These are phyloP conservation scores for Lithosia quadra DNA, from an alignment of 2,888 invertebrate species.

Conservation along the genomic window DNA sequence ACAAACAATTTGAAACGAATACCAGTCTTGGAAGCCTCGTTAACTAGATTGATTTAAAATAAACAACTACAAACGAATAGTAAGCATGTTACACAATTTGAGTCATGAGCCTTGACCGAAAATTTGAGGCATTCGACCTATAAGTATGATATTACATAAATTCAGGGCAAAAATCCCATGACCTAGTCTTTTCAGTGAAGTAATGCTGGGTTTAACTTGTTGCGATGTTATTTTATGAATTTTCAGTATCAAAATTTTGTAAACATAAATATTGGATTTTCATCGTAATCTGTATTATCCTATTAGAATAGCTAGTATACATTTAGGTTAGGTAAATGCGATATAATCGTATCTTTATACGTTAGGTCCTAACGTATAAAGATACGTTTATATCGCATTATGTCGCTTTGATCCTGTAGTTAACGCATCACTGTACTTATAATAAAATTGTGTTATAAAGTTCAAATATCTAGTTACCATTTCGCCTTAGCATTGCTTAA, in stretches of 20 bases:
- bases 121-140: slow-evolving; percentile 50
- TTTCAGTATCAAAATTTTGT: neutral
- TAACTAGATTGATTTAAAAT: slow-evolving; percentile 16
- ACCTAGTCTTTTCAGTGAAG: slow-evolving; percentile 65
- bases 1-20: slow-evolving; percentile 14
- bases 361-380: neutral
- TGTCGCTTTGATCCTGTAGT: neutral
- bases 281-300: neutral
- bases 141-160: slow-evolving; percentile 62
- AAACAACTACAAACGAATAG: slow-evolving; percentile 16
- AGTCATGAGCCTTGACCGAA: slow-evolving; percentile 48
- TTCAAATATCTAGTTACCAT: neutral
- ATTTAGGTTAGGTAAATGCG: too few species aligned
- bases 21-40: slow-evolving; percentile 10
- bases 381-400: neutral
- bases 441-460: neutral
- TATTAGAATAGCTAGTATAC: neutral
- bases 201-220: slow-evolving; percentile 46
- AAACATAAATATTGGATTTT: neutral
- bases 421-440: neutral
- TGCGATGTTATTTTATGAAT: neutral
- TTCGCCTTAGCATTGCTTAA: too few species aligned
- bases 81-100: slow-evolving; percentile 23
- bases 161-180: slow-evolving; percentile 56
- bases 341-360: too few species aligned